Evolutionary conservation across 2,113 vertebrate species (phyloP), one percentile per base, ranked within the genome.

Genomic region (Axis porcinus): DNA sequence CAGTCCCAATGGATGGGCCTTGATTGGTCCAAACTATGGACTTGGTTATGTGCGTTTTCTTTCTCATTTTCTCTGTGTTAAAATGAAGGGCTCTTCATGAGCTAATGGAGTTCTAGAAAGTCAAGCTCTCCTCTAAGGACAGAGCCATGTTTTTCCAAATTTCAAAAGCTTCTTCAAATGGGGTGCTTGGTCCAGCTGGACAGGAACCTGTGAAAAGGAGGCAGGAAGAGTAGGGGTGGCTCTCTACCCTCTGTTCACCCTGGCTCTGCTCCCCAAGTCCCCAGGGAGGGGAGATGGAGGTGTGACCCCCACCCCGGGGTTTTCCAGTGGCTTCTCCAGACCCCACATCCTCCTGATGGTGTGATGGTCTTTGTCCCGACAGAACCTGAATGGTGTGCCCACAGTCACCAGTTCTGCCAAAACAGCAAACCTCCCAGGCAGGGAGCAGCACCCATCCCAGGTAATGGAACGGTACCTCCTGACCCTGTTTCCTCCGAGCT

Each of bases 391-490:
- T 4, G 99, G 99, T 27, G 88, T 99, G 40, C 98, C 99, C 58
- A 78, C 98, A 81, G 98, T 97, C 95, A 95, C 98, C 94, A 99
- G 96, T 70, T 86, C 99, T 2, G 96, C 98, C 58, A 98, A 97
- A 97, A 97, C 97, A 0, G 95, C 97, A 95, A 98, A 96, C 79
- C 98, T 98, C 70, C 98, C 98, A 12, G 98, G 95, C 94, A 99
- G 99, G 45, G 99, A 99, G 91, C 99, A 99, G 93, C 99, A 98
- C 57, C 95, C 99, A 8, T 97, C 99, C 8, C 99, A 99, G 99
- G 99, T 99, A 97, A 98, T 93, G 57, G 78, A 45, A 54, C 0
- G 4, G 11, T 1, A 57, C 3, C 10, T 33, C 64, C 88, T 28
- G 16, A 19, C 55, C 54, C 52, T 47, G 25, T 40, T 85, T 89